These are phyloP conservation scores for Cynodonichthys magdalenae DNA, from an alignment of 2,797 vertebrate species.

Conservation along the genomic window DNA sequence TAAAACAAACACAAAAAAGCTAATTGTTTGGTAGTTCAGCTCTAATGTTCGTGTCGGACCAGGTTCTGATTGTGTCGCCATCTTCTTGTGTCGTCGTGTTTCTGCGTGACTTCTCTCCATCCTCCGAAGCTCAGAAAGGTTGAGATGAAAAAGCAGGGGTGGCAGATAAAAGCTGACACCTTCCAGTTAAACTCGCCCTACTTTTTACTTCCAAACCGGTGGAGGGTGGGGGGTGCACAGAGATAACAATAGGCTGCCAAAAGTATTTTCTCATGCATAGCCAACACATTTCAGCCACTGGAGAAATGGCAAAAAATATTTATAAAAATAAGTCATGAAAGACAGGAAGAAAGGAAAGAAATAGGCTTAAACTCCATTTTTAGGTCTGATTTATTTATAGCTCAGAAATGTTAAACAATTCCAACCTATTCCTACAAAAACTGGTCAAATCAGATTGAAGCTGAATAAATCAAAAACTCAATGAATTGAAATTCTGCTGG, in stretches of 20 bases:
- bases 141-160: slow-evolving; percentile 47
- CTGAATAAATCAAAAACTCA: too few relatives aligned
- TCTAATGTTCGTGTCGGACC: too few relatives aligned
- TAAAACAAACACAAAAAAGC: too few relatives aligned
- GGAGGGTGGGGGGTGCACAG: background rate
- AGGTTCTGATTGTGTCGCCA: background rate
- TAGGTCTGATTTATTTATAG: too few relatives aligned
- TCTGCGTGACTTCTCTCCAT: slow-evolving; percentile 42
- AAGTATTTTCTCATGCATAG: slow-evolving; percentile 37
- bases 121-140: slow-evolving; percentile 45
- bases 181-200: slow-evolving; percentile 32
- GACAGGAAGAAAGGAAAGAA: background rate
- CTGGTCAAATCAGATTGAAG: too few relatives aligned
- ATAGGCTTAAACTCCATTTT: slow-evolving; percentile 12
- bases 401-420: too few relatives aligned
- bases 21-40: too few relatives aligned
- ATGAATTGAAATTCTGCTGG: too few relatives aligned
- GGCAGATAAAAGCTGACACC: slow-evolving; percentile 61
- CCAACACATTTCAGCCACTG: slow-evolving; percentile 27
- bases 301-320: background rate
- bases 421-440: too few relatives aligned
- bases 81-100: slow-evolving; percentile 26
- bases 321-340: slow-evolving; percentile 2
- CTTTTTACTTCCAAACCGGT: slow-evolving; percentile 16
- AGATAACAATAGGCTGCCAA: slow-evolving; percentile 40